Conservation (phyloP, 2,113 vertebrate species). For the Cygnus atratus region DNA sequence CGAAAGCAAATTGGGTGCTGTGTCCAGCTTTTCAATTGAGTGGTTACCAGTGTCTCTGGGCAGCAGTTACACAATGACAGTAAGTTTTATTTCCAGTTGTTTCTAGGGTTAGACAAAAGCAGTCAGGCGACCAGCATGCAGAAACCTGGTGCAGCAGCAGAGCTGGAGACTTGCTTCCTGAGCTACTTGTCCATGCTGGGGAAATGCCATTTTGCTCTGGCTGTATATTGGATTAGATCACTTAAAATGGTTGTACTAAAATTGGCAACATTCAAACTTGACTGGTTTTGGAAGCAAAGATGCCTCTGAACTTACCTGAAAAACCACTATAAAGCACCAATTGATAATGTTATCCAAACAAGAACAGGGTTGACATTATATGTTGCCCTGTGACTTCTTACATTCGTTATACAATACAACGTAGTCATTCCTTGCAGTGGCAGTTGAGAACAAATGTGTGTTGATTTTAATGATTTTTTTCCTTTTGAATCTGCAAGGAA, state of each 20-base stretch:
- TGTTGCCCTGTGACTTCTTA: neutral
- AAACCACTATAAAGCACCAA: neutral
- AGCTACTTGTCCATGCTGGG: neutral
- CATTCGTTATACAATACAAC: neutral
- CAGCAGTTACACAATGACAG: rapidly evolving
- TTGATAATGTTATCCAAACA: neutral
- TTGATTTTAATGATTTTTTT: rapidly evolving
- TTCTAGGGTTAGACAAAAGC: neutral
- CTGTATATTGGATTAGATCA: neutral
- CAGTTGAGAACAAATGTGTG: neutral
- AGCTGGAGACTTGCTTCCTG: neutral
- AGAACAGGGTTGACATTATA: neutral
- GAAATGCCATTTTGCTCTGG: neutral
- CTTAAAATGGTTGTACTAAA: neutral
- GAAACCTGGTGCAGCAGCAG: neutral
- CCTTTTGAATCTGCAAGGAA: neutral
- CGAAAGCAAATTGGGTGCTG: neutral
- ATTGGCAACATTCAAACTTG: neutral
- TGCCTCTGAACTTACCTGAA: neutral
- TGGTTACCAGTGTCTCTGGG: neutral
- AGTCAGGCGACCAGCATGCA: rapidly evolving
- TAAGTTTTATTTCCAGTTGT: neutral
- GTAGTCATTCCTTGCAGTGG: neutral
- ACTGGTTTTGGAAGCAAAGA: neutral
- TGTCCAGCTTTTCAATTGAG: neutral